Base-by-base conservation (phyloP, 2,113 vertebrate genomes). In the Hemichromis elongatus region DNA sequence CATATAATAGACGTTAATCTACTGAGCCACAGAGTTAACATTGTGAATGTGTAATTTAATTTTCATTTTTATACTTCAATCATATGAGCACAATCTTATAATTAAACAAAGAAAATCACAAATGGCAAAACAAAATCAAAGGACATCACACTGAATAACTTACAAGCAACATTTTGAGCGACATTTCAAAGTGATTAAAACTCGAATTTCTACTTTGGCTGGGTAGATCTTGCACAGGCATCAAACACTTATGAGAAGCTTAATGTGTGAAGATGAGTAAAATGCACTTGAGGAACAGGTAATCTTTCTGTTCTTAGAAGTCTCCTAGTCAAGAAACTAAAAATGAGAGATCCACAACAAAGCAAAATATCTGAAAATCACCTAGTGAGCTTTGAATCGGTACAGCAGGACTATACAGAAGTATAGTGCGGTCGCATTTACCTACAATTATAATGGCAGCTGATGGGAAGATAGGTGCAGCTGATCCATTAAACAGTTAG, bases 391-490 rank as follows among this genome's bases (percentile, higher is more conserved):
- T 56, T 40, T 77, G 24, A 61, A 35, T 66, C 3, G 33, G 11
- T 5, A n/a, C 9, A 57, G 55, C 40, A 11, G 7, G 19, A 13
- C 53, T 68, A 1, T 9, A 68, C 68, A 54, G 79, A n/a, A n/a
- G n/a, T n/a, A n/a, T n/a, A 33, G 6, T 45, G 53, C 6, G 1
- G 18, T 80, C 40, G 19, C 33, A 77, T 79, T 84, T 88, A 63
- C 68, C 52, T 81, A 53, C 40, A 47, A 33, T 12, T 66, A 9
- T 21, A 77, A 12, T 21, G 55, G 18, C 21, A 86, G 33, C 52
- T 79, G 77, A 87, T 88, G 80, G 79, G 66, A 47, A 21, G 75
- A 87, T 82, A 88, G 84, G 47, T 45, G 19, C 19, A n/a, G 55
- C 12, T 52, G 24, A 42, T 77, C 57, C 56, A 66, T 80, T 79